These are phyloP conservation scores for Gobionotothen gibberifrons DNA, from an alignment of 2,797 vertebrate species.

Conservation along the genomic window DNA sequence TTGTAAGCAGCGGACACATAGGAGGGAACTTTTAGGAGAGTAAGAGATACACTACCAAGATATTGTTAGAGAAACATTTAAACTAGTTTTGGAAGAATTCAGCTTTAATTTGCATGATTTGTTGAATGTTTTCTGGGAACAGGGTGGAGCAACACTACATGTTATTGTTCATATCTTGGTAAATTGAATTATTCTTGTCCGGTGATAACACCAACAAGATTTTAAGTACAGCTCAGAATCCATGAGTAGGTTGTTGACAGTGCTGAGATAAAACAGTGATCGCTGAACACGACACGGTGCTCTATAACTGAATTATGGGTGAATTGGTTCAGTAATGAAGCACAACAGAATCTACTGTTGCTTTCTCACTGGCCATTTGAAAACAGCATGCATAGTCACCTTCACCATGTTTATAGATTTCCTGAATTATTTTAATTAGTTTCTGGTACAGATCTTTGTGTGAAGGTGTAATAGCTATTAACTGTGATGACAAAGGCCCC, in stretches of 20 bases:
- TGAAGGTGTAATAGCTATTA: neutral
- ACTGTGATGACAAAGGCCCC: neutral
- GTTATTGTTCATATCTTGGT: neutral
- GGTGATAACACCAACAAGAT: constrained; percentile 7
- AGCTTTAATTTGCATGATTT: constrained; percentile 14
- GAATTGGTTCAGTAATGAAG: constrained; percentile 20
- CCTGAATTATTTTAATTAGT: neutral
- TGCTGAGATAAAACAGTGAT: constrained; percentile 21
- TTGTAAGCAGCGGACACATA: neutral
- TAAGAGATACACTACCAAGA: neutral
- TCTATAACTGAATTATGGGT: constrained; percentile 5
- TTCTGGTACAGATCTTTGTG: neutral
- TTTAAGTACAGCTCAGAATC: neutral
- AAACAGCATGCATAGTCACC: neutral
- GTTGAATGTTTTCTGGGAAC: constrained; percentile 5
- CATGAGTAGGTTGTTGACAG: neutral
- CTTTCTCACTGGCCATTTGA: neutral
- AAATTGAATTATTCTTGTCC: neutral
- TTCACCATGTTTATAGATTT: neutral
- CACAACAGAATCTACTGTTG: constrained; percentile 10
- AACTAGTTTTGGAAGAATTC: neutral
- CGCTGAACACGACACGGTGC: neutral
- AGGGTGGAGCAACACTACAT: neutral
- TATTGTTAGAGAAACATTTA: neutral
- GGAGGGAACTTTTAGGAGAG: neutral